A percentile compares a stretch with the other conserved stretches of the same genome.
Conservation (phyloP, 1,140 invertebrate genomes). For the Anoplophora glabripennis region DNA sequence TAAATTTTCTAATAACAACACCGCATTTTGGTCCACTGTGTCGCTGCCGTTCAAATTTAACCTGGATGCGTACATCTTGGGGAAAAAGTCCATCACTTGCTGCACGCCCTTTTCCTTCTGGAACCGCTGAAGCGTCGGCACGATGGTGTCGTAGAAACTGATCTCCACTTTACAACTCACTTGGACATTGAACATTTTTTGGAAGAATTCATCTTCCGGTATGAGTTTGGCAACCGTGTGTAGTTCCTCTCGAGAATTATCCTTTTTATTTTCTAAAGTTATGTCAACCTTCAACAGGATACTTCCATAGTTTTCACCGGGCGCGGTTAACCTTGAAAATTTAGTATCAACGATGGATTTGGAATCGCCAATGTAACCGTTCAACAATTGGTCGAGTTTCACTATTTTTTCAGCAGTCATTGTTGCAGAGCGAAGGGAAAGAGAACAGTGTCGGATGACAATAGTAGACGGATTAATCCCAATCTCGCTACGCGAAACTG, state of each 20-base stretch:
- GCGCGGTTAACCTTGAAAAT: constrained; percentile 50
- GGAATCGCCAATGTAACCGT: not conserved
- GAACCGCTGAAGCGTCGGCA: constrained; percentile 50
- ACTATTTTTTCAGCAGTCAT: constrained; percentile 7
- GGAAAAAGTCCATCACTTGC: constrained; percentile 47
- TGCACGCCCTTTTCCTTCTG: constrained; percentile 49
- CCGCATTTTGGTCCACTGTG: constrained; percentile 53
- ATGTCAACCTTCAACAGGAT: constrained; percentile 50
- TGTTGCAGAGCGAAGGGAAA: not conserved
- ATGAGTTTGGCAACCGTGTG: constrained; percentile 53
- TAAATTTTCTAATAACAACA: constrained; percentile 56
- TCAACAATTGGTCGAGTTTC: constrained; percentile 21
- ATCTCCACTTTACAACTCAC: constrained; percentile 57
- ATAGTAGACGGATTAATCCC: too few relatives aligned
- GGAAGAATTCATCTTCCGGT: constrained; percentile 52
- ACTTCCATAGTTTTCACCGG: constrained; percentile 61
- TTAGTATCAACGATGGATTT: constrained; percentile 16
- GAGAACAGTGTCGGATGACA: too few relatives aligned
- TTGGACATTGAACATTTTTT: constrained; percentile 55
- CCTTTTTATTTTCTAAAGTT: constrained; percentile 24
- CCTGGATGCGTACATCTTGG: constrained; percentile 53
- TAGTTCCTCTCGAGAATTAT: constrained; percentile 44
- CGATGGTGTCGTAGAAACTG: constrained; percentile 52
- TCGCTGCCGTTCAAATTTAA: constrained; percentile 43
- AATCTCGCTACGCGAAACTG: too few relatives aligned